phyloP scores from a whole-genome alignment of 2,113 vertebrate genomes.

The Rhagologus leucostigma region DNA sequence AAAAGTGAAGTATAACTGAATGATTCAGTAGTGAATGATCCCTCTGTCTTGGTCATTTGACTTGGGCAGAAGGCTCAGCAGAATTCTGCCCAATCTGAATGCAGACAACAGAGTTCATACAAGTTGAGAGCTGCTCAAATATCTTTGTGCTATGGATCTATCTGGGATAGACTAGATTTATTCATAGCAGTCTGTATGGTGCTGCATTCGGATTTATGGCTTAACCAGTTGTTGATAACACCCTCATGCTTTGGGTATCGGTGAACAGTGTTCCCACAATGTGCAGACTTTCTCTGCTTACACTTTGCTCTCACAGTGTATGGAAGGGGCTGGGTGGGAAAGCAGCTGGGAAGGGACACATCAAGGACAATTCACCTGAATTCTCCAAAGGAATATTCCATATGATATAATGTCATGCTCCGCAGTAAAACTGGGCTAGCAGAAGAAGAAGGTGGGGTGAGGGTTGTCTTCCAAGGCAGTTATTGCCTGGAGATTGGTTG shows the following conservation, averaged over 20 bases:
- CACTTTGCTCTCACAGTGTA: background rate
- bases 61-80: background rate
- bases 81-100: background rate
- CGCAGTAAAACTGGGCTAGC: background rate
- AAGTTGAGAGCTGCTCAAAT: background rate
- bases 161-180: background rate
- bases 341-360: background rate
- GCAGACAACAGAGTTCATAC: background rate
- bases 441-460: background rate
- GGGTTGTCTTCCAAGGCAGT: background rate
- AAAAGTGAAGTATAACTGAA: slow-evolving; percentile 13
- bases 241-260: background rate
- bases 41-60: background rate
- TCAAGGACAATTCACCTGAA: background rate
- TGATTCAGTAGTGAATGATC: slow-evolving; percentile 8
- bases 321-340: background rate
- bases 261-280: background rate
- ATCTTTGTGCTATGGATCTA: background rate
- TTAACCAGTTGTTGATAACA: background rate
- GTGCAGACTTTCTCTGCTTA: background rate
- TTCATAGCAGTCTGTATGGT: background rate
- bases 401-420: background rate
- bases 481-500: background rate
- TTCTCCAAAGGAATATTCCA: background rate
- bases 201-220: background rate